These are phyloP conservation scores for Acronicta aceris DNA, from an alignment of 2,888 invertebrate genomes.

Conservation along the genomic window DNA sequence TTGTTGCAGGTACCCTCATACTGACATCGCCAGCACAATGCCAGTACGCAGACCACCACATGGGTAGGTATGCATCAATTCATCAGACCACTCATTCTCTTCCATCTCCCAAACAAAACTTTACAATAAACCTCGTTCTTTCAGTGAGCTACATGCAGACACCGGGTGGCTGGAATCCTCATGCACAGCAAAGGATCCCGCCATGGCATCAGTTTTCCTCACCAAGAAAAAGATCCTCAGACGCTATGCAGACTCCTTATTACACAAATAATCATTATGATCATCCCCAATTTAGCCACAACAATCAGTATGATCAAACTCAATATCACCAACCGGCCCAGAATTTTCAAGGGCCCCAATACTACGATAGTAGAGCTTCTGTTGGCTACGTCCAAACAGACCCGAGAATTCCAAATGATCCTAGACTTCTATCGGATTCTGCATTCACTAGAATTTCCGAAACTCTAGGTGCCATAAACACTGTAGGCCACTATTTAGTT, in stretches of 20 bases:
- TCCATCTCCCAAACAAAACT: constrained; percentile 25
- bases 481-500: constrained; percentile 95
- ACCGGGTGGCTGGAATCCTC: constrained; percentile 71
- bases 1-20: constrained; percentile 77
- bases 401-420: constrained; percentile 75
- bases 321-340: constrained; percentile 25
- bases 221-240: constrained; percentile 82
- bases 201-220: constrained; percentile 82
- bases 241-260: constrained; percentile 49
- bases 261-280: constrained; percentile 43
- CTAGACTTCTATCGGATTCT: constrained; percentile 89
- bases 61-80: constrained; percentile 88
- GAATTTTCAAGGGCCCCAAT: constrained; percentile 59
- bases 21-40: constrained; percentile 68
- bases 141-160: constrained; percentile 75
- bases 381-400: constrained; percentile 61
- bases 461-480: constrained; percentile 94
- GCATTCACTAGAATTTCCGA: constrained; percentile 91
- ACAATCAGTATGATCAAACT: constrained; percentile 14
- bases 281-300: constrained; percentile 30
- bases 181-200: constrained; percentile 73
- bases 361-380: constrained; percentile 70
- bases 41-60: constrained; percentile 79
- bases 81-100: constrained; percentile 32
- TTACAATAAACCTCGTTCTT: constrained; percentile 50